A percentile compares a stretch with the other conserved stretches of the same genome.
Evolutionary conservation across 2,113 vertebrate genomes (phyloP).

Genomic region (Ptyas mucosa): DNA sequence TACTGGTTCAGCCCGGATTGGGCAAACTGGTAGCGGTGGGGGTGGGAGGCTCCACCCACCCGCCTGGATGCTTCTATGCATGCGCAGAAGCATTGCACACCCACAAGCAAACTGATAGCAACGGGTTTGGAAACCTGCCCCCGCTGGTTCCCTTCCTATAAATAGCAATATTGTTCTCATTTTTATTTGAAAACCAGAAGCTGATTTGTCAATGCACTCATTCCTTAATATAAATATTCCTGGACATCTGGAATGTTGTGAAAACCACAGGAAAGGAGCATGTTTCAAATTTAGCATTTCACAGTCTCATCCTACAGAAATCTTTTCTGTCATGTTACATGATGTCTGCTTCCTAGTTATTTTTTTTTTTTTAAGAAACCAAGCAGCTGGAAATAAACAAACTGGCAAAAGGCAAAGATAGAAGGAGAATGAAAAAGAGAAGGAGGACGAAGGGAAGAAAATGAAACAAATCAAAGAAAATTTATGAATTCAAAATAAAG

Average conservation of each 20-base stretch:
- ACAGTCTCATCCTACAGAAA: background rate
- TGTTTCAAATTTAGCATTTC: background rate
- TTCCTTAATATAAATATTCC: background rate
- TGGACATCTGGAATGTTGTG: background rate
- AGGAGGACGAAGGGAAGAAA: background rate
- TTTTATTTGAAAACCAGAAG: constrained; percentile 22
- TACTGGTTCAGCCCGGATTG: too few species aligned
- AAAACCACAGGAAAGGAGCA: constrained; percentile 2
- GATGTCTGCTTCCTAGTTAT: background rate
- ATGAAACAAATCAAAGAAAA: background rate
- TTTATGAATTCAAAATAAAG: background rate
- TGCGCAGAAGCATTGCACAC: too few species aligned
- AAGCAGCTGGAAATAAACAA: background rate
- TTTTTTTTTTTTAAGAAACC: background rate
- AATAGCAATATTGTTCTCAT: constrained; percentile 31
- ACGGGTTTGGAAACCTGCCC: too few species aligned
- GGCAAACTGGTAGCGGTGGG: too few species aligned
- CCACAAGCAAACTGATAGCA: too few species aligned
- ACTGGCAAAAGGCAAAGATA: background rate
- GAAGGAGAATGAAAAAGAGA: background rate
- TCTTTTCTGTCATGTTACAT: background rate
- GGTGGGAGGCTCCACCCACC: too few species aligned
- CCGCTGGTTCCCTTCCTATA: constrained; percentile 21
- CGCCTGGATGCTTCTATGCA: too few species aligned
- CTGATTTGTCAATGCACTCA: constrained; percentile 10